Conservation (phyloP, 2,113 vertebrate species). For the Neolamprologus toae region DNA sequence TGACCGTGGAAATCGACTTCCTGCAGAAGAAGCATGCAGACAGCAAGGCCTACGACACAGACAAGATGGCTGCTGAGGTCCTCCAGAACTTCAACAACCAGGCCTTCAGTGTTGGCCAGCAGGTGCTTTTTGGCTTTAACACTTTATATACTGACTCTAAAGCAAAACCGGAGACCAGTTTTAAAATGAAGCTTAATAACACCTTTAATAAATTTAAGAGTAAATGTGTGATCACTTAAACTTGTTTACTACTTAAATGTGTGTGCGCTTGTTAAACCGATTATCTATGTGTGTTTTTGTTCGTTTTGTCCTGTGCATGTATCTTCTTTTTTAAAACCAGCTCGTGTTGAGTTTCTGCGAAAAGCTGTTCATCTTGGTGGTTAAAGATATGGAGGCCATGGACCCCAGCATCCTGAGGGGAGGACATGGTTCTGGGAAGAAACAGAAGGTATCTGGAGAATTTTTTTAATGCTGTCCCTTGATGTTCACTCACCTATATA, state of each 20-base stretch:
- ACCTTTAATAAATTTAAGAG: not conserved
- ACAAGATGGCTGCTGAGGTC: slow-evolving; percentile 90
- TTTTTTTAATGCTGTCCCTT: not conserved
- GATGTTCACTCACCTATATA: not conserved
- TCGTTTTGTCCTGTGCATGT: not conserved
- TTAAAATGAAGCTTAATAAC: not conserved
- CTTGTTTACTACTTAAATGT: not conserved
- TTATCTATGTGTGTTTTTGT: not conserved
- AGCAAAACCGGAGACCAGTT: fast-evolving
- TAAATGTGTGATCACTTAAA: not conserved
- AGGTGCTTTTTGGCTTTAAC: slow-evolving; percentile 68
- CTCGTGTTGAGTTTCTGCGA: slow-evolving; percentile 88
- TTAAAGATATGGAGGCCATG: slow-evolving; percentile 93
- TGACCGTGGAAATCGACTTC: slow-evolving; percentile 92
- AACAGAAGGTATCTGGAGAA: slow-evolving; percentile 78
- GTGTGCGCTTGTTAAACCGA: fast-evolving
- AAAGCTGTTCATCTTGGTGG: slow-evolving; percentile 82
- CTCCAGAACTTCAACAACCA: slow-evolving; percentile 90
- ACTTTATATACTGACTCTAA: fast-evolving
- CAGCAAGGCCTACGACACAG: slow-evolving; percentile 88
- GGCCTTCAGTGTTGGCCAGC: slow-evolving; percentile 85
- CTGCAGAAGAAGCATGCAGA: slow-evolving; percentile 92
- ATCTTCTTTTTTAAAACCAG: slow-evolving; percentile 50
- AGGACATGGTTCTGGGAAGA: slow-evolving; percentile 73
- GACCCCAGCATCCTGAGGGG: slow-evolving; percentile 90